These are phyloP conservation scores for Bimastos eiseni DNA, from an alignment of 2,888 invertebrate species.

Conservation along the genomic window DNA sequence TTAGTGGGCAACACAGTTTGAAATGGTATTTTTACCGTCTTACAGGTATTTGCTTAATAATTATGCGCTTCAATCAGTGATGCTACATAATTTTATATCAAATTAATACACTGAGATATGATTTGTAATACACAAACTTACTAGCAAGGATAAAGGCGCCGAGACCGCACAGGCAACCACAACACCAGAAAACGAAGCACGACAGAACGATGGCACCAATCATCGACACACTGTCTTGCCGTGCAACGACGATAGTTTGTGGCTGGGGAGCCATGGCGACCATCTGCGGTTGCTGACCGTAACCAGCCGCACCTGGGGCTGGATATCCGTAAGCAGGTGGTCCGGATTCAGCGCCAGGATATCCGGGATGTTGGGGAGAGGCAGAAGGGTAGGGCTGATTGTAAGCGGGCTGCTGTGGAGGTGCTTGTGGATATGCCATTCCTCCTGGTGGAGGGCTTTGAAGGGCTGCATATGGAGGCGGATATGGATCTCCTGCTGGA, in stretches of 20 bases:
- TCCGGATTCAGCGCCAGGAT: background rate
- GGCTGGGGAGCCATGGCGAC: background rate
- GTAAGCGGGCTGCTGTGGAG: too few species aligned
- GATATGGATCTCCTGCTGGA: too few species aligned
- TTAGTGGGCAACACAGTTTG: too few species aligned
- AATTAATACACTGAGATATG: too few species aligned
- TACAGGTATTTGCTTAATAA: too few species aligned
- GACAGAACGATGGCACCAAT: background rate
- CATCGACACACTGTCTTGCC: background rate
- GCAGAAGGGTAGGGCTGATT: too few species aligned
- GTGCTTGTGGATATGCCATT: too few species aligned
- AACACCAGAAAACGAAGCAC: background rate
- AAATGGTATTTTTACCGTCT: too few species aligned
- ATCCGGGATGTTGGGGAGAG: background rate
- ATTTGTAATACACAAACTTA: background rate
- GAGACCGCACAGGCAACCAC: background rate
- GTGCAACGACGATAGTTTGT: background rate
- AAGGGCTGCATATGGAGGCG: too few species aligned
- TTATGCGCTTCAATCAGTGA: too few species aligned
- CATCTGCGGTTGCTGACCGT: background rate
- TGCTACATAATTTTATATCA: too few species aligned
- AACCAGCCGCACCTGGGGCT: background rate
- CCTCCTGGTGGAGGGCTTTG: too few species aligned
- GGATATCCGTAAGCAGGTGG: background rate
- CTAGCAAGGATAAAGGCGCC: background rate